Conservation (phyloP, 2,888 invertebrate species). For the Ennomos quercinarius region DNA sequence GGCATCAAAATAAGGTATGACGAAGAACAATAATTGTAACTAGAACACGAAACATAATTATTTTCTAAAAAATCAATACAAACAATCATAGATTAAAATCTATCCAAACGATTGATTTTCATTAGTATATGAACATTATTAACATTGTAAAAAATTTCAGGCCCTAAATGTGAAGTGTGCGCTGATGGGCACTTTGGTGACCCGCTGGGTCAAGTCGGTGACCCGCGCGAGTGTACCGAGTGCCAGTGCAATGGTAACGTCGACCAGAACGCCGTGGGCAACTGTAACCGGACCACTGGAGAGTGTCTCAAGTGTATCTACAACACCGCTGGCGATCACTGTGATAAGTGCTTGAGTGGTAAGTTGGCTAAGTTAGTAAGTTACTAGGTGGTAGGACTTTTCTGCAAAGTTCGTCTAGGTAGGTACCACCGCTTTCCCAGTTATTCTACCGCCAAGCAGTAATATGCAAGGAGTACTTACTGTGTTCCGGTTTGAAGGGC, state of each 20-base stretch:
- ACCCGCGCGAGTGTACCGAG: conserved; percentile 90
- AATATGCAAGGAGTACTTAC: too few species aligned
- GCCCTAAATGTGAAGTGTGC: conserved; percentile 94
- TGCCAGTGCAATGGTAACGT: conserved; percentile 98
- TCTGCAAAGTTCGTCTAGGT: too few species aligned
- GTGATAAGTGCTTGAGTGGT: conserved; percentile 96
- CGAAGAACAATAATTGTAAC: too few species aligned
- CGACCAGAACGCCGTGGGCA: conserved; percentile 97
- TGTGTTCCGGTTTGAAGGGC: too few species aligned
- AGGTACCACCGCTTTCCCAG: too few species aligned
- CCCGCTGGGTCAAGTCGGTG: conserved; percentile 94
- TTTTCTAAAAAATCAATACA: too few species aligned
- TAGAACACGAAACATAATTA: too few species aligned
- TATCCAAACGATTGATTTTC: neutral
- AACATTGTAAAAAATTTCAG: conserved; percentile 60
- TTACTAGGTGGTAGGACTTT: too few species aligned
- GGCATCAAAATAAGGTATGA: too few species aligned
- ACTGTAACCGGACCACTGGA: conserved; percentile 98
- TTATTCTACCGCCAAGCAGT: too few species aligned
- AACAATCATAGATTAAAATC: too few species aligned
- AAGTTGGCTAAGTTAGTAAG: conserved; percentile 47
- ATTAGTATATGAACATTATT: neutral
- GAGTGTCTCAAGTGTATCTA: conserved; percentile 98
- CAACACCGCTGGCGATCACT: conserved; percentile 96
- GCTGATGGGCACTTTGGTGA: conserved; percentile 98